Conservation (phyloP, 2,888 invertebrate species). For the Drosophila pseudotakahashii region DNA sequence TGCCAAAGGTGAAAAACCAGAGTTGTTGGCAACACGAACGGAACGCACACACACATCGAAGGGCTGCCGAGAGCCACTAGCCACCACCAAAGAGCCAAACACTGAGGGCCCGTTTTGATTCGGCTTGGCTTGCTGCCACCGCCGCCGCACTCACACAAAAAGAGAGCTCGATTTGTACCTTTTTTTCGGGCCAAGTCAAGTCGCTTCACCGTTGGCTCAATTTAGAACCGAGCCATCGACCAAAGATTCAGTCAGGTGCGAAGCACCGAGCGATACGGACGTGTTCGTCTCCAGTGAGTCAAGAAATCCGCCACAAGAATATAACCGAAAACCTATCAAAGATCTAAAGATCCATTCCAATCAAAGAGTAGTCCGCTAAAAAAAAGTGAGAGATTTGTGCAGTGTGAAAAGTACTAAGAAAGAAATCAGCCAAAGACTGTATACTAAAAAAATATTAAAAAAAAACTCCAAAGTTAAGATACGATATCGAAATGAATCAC, state of each 20-base stretch:
- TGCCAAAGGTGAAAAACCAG: constrained; percentile 81
- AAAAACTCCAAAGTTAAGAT: not conserved
- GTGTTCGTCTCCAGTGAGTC: constrained; percentile 76
- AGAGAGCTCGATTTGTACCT: constrained; percentile 60
- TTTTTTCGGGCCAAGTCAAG: constrained; percentile 51
- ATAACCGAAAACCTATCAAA: not conserved
- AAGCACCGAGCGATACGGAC: constrained; percentile 84
- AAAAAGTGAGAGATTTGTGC: constrained; percentile 25
- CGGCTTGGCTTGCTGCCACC: constrained; percentile 63
- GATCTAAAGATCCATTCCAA: constrained; percentile 11
- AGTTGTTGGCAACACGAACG: constrained; percentile 67
- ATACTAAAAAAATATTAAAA: constrained; percentile 13
- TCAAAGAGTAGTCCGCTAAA: not conserved
- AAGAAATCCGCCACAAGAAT: constrained; percentile 49
- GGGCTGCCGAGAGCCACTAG: constrained; percentile 37
- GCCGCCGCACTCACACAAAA: constrained; percentile 30
- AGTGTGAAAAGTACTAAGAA: constrained; percentile 7
- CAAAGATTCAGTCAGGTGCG: constrained; percentile 85
- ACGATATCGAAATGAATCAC: constrained; percentile 80
- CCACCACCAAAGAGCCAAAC: constrained; percentile 57
- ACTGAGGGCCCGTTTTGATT: constrained; percentile 74
- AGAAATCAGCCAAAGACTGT: constrained; percentile 11
- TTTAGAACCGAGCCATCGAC: constrained; percentile 81
- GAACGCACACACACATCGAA: constrained; percentile 14
- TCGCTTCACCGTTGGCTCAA: constrained; percentile 79